Percentiles rank a stretch among this genome's conserved stretches.
These are phyloP conservation scores for Myopa testacea DNA, from an alignment of 2,888 invertebrate species.

Conservation along the genomic window DNA sequence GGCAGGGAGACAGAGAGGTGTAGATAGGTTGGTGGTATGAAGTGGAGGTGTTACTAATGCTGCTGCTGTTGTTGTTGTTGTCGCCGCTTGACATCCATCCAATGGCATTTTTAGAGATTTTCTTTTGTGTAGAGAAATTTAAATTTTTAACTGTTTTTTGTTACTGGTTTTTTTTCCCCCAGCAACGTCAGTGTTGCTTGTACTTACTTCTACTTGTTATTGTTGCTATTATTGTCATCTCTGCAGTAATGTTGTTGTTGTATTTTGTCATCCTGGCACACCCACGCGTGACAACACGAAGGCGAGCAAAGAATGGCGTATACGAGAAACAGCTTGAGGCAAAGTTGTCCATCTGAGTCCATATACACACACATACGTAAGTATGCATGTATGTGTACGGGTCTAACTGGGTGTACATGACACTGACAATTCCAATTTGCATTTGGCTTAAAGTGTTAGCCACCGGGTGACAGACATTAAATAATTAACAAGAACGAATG, in stretches of 20 bases:
- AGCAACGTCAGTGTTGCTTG: background rate
- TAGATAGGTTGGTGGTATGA: background rate
- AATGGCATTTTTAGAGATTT: constrained; percentile 40
- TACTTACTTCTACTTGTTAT: background rate
- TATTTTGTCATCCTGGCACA: constrained; percentile 14
- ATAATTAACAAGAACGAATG: constrained; percentile 62
- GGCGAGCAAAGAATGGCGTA: constrained; percentile 17
- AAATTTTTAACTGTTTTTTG: constrained; percentile 26
- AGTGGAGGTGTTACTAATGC: background rate
- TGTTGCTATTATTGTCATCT: background rate
- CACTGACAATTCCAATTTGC: constrained; percentile 65
- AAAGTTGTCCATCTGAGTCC: constrained; percentile 29
- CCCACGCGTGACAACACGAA: constrained; percentile 27
- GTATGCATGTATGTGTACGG: background rate
- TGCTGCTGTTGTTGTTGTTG: background rate
- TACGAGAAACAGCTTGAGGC: constrained; percentile 33
- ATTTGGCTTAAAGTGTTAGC: constrained; percentile 66
- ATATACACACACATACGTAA: constrained; percentile 32
- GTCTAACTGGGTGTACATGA: constrained; percentile 25
- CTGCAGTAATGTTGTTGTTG: background rate
- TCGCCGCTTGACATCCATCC: constrained; percentile 31
- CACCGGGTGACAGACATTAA: constrained; percentile 68
- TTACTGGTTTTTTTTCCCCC: background rate
- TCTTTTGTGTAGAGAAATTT: constrained; percentile 38
- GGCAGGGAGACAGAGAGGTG: background rate